Evolutionary conservation across 2,797 vertebrate species (phyloP).

Genomic region (Brachymystax lenok): DNA sequence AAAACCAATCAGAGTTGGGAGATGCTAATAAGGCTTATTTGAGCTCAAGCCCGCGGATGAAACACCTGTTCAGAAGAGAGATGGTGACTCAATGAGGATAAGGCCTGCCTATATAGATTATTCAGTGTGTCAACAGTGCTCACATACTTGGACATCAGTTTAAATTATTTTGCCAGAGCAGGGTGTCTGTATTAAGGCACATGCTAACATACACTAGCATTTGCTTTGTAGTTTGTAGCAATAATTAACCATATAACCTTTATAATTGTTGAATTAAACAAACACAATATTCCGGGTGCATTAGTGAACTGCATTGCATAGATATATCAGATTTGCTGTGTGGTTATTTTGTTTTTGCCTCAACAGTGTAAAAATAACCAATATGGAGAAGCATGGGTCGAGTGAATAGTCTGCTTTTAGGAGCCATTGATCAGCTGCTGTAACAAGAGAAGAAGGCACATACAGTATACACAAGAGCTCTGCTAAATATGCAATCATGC

Average conservation of each 20-base stretch:
- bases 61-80: conserved; percentile 61
- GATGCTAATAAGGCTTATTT: conserved; percentile 44
- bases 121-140: not conserved
- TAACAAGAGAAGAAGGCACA: not conserved
- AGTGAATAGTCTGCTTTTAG: conserved; percentile 59
- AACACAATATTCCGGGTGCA: not conserved
- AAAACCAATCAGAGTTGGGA: conserved; percentile 67
- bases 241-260: not conserved
- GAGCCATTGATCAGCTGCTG: not conserved
- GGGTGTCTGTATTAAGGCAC: not conserved
- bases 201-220: not conserved
- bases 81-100: conserved; percentile 70
- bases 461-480: not conserved
- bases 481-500: not conserved
- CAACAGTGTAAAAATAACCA: conserved; percentile 82
- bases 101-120: not conserved
- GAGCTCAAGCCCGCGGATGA: conserved; percentile 70
- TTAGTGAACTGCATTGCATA: not conserved
- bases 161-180: not conserved
- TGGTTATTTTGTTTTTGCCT: conserved; percentile 13
- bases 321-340: not conserved
- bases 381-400: conserved; percentile 86
- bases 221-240: not conserved
- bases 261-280: not conserved
- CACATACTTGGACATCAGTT: not conserved